phyloP scores from a whole-genome alignment of 2,797 vertebrate genomes.

The Parambassis ranga region DNA sequence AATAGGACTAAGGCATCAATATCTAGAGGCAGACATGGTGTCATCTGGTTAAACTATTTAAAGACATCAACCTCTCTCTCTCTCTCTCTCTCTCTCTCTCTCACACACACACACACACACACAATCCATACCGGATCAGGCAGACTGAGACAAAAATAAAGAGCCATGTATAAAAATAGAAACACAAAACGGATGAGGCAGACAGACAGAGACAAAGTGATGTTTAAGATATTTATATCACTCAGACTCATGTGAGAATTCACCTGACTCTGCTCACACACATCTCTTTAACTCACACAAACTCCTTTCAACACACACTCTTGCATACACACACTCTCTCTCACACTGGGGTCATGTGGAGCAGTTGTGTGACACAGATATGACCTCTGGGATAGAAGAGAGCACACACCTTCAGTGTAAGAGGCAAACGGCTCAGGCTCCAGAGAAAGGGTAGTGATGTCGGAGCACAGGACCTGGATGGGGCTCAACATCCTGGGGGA shows the following conservation, averaged over 20 bases:
- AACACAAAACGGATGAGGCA: conserved; percentile 35
- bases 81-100: too few species aligned
- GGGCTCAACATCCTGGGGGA: conserved; percentile 85
- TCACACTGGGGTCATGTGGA: conserved; percentile 50
- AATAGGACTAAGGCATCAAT: conserved; percentile 12
- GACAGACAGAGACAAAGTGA: conserved; percentile 54
- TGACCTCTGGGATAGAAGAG: conserved; percentile 66
- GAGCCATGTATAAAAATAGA: conserved; percentile 55
- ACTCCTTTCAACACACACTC: background rate
- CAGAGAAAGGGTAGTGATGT: conserved; percentile 85
- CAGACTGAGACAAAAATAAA: conserved; percentile 62
- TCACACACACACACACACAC: conserved; percentile 9
- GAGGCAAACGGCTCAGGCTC: conserved; percentile 84
- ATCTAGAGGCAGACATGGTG: conserved; percentile 25
- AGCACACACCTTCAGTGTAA: conserved; percentile 84
- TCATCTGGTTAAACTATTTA: conserved; percentile 57
- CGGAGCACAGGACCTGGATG: conserved; percentile 85
- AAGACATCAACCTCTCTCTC: conserved; percentile 49
- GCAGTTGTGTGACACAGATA: conserved; percentile 33
- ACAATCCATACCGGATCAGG: conserved; percentile 7
- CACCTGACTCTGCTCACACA: conserved; percentile 31
- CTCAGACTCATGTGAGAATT: conserved; percentile 31
- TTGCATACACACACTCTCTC: background rate
- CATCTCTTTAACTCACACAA: background rate
- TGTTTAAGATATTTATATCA: conserved; percentile 60